A percentile compares a stretch with the other conserved stretches of the same genome.
phyloP scores from a whole-genome alignment of 1,140 invertebrate genomes.

The Aphidius ervi region DNA sequence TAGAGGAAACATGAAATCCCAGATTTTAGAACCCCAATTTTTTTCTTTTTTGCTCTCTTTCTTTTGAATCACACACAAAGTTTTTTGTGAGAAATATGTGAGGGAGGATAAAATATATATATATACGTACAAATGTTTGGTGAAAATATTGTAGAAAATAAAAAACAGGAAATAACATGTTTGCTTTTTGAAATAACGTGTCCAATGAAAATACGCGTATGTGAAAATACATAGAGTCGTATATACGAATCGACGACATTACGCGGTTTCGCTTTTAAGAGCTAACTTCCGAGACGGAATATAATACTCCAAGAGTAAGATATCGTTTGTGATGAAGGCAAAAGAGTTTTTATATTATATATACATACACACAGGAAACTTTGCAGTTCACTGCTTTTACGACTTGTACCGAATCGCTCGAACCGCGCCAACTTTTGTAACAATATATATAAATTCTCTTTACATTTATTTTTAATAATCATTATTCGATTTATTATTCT shows the following conservation, averaged over 20 bases:
- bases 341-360: background rate
- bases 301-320: slow-evolving; percentile 7
- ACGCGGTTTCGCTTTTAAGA: slow-evolving; percentile 12
- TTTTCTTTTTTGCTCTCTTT: too few species aligned
- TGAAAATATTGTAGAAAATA: background rate
- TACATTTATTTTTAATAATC: background rate
- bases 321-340: slow-evolving; percentile 3
- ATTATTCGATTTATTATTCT: background rate
- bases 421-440: slow-evolving; percentile 14
- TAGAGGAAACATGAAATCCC: too few species aligned
- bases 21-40: too few species aligned
- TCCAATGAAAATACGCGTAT: slow-evolving; percentile 4
- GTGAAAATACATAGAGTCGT: background rate
- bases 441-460: slow-evolving; percentile 1
- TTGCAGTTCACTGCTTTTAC: slow-evolving; percentile 16
- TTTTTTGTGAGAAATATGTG: too few species aligned
- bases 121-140: slow-evolving; percentile 15
- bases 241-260: slow-evolving; percentile 9
- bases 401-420: slow-evolving; percentile 16
- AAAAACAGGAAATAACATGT: slow-evolving; percentile 21
- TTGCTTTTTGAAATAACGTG: slow-evolving; percentile 12
- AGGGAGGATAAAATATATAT: too few species aligned
- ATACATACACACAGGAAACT: too few species aligned
- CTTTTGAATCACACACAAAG: too few species aligned
- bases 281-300: slow-evolving; percentile 8